Conservation (phyloP, 2,888 invertebrate species). For the Sepioteuthis lessoniana region DNA sequence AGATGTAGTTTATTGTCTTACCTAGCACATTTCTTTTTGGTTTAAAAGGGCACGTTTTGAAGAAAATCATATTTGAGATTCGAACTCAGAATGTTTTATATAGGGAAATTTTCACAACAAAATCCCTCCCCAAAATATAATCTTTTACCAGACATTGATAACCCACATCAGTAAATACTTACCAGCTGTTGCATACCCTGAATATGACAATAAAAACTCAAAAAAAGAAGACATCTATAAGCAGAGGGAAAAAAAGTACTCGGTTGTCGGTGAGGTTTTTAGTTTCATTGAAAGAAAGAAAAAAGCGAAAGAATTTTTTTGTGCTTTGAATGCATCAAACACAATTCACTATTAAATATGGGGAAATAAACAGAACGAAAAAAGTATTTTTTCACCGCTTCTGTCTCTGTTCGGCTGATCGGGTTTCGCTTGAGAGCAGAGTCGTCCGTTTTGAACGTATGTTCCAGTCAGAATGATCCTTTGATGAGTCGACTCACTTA, state of each 20-base stretch:
- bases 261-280: background rate
- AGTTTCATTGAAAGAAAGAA: background rate
- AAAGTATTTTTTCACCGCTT: background rate
- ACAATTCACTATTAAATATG: constrained; percentile 6
- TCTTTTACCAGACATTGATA: background rate
- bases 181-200: background rate
- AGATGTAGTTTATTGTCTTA: no score
- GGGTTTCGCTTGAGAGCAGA: background rate
- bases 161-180: background rate
- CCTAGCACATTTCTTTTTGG: no score
- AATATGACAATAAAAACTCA: background rate
- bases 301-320: background rate
- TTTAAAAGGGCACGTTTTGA: no score
- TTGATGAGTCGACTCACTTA: background rate
- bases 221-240: background rate
- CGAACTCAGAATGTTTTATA: no score
- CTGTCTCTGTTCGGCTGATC: background rate
- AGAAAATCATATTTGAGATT: no score
- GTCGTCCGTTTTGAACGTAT: background rate
- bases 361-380: background rate
- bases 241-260: background rate
- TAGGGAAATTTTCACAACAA: background rate
- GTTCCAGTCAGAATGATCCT: background rate
- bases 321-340: background rate
- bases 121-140: background rate